phyloP scores from a whole-genome alignment of 2,797 vertebrate species.

The Microhierax caerulescens region DNA sequence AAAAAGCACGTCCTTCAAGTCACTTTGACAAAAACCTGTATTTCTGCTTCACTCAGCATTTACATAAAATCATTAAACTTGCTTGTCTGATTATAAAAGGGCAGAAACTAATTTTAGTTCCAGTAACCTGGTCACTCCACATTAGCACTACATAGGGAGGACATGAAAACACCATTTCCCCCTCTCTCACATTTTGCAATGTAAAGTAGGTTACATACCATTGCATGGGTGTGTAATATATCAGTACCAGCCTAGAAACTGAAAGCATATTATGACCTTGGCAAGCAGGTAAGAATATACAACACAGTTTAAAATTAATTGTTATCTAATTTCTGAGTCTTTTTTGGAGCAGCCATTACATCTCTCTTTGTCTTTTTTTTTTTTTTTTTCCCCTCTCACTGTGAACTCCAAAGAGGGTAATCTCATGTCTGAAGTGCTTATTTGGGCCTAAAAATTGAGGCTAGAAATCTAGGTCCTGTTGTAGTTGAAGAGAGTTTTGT shows the following conservation, averaged over 20 bases:
- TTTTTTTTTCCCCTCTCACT: not conserved
- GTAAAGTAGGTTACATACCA: not conserved
- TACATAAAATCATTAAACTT: not conserved
- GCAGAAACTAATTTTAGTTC: not conserved
- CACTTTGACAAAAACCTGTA: not conserved
- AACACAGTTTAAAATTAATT: not conserved
- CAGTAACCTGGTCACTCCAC: not conserved
- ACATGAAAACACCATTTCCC: not conserved
- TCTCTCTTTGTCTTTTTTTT: not conserved
- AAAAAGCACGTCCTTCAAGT: not conserved
- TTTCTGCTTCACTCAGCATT: not conserved
- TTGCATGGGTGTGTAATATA: not conserved
- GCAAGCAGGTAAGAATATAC: not conserved
- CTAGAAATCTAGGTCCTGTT: constrained; percentile 45
- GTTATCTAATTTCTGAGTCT: not conserved
- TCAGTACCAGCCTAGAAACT: not conserved
- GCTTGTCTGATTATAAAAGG: not conserved
- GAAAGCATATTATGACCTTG: not conserved
- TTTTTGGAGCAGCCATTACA: not conserved
- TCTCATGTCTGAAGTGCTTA: not conserved
- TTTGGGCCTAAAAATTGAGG: not conserved
- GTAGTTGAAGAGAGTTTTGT: constrained; percentile 7
- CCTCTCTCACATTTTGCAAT: not conserved
- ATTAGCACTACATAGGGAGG: not conserved
- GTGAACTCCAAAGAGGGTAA: not conserved